Evolutionary conservation across 2,888 invertebrate genomes (phyloP), one percentile per base, ranked within the genome.

Genomic region (Perizoma flavofasciatum): DNA sequence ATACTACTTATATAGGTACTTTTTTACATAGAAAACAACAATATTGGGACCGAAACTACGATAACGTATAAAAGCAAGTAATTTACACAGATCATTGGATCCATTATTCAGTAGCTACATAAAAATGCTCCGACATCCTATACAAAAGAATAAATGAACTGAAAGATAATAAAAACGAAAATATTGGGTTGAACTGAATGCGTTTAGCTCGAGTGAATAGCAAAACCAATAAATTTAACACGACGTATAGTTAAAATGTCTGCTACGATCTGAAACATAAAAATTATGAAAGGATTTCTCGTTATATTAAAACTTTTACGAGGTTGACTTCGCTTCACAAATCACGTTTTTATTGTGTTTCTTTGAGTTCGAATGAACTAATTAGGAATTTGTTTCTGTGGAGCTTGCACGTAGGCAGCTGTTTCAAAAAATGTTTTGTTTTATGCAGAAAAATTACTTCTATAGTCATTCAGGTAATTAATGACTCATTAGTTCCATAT

Each of bases 261-360:
- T 55, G 77, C 73, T 78, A 79, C 70, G 61, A 88, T 88, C 90
- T 90, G 90, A 85, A 90, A 90, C 90, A 90, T 80, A 90, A 74
- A 85, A 74, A 70, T 78, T 71, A 76, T 88, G 80, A 85, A 80
- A 77, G 67, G 67, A 74, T 73, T 75, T 78, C 73, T 74, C 60
- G 61, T 61, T 74, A 71, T 61, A 53, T 65, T 65, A 59, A 61
- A 64, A 64, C 32, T 56, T 61, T 61, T 62, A 66, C 50, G 60
- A 70, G 67, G 59, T 50, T 60, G 61, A 78, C 74, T 75, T 71
- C 69, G 74, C 72, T 73, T 75, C 69, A 59, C 72, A 69, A 73
- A 68, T 57, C 57, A 63, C 22, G n/a, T 49, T 59, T 57, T 60
- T 9, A 43, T 8, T 39, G 35, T 53, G 37, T 49, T 48, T 52